These are phyloP conservation scores for Tragulus kanchil DNA, from an alignment of 2,113 vertebrate species.

Conservation along the genomic window DNA sequence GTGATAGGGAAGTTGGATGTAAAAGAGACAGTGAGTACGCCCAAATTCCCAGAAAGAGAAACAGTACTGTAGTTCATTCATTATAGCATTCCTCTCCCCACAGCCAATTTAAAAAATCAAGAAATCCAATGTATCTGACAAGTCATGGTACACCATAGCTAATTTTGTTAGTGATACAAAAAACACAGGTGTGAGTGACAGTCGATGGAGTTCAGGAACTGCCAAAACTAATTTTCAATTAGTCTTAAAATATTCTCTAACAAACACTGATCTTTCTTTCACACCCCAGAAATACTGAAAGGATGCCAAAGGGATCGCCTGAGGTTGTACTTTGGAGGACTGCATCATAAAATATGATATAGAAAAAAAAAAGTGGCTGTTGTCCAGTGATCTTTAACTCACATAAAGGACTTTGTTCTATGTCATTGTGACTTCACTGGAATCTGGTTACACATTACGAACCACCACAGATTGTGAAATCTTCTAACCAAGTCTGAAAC, in stretches of 20 bases:
- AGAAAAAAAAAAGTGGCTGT: neutral
- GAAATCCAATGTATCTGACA: neutral
- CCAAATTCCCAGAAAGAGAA: constrained; percentile 13
- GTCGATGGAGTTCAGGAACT: neutral
- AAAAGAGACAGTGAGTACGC: neutral
- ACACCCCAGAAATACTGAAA: neutral
- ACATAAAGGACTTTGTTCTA: neutral
- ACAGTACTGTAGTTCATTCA: neutral
- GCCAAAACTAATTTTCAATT: neutral
- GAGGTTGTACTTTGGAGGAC: neutral
- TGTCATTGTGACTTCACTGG: neutral
- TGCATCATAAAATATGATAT: neutral
- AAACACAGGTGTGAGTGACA: neutral
- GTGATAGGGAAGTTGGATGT: neutral
- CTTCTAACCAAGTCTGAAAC: neutral
- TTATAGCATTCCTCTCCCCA: neutral
- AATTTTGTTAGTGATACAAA: neutral
- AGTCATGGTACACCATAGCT: neutral
- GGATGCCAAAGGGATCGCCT: neutral
- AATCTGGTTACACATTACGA: neutral
- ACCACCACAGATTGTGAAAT: neutral
- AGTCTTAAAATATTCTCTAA: neutral
- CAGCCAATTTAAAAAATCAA: neutral
- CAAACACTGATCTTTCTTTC: neutral
- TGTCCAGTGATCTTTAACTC: neutral